Evolutionary conservation across 2,797 vertebrate species (phyloP), one percentile per base, ranked within the genome.

Genomic region (Melanotaenia nigrans): DNA sequence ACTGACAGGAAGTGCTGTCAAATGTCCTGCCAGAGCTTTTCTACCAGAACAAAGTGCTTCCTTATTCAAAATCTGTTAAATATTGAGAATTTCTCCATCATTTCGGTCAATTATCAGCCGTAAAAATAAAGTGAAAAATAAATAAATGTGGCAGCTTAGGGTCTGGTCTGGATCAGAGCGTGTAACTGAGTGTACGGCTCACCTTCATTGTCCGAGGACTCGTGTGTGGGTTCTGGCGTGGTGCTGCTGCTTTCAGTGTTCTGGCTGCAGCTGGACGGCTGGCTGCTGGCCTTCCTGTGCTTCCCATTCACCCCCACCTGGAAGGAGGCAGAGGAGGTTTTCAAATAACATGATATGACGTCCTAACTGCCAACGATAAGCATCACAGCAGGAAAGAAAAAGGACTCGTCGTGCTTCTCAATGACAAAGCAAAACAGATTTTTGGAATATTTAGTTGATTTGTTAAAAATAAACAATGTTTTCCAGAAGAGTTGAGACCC

Each of bases 191-290:
- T 24, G 25, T 36, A 18, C 24, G 7, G 16, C 80, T 90, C 82
- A 92, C 96, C 96, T 83, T 98, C 97, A 36, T 96, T 96, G 25
- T 98, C 97, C 0, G 97, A 99, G 64, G 96, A 96, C 83, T 97
- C 97, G 0, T 96, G 96, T 20, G 95, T 94, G 8, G 98, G 97
- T 78, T 99, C 97, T 0, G 98, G 97, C 0, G 97, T 99, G 61
- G 96, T 97, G 87, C 97, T 96, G 84, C 97, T 99, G 93, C 97
- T 98, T 89, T 98, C 97, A 0, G 97, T 98, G 88, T 95, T 96
- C 89, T 97, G 98, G 92, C 97, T 99, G 89, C 96, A 96, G 86
- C 95, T 97, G 56, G 97, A 98, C 0, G 97, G 97, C 86, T 97
- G 96, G 73, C 97, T 96, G n/a, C 97, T 99, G 73, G 94, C 87